phyloP scores from a whole-genome alignment of 2,888 invertebrate species.

The Tuberolachnus salignus region DNA sequence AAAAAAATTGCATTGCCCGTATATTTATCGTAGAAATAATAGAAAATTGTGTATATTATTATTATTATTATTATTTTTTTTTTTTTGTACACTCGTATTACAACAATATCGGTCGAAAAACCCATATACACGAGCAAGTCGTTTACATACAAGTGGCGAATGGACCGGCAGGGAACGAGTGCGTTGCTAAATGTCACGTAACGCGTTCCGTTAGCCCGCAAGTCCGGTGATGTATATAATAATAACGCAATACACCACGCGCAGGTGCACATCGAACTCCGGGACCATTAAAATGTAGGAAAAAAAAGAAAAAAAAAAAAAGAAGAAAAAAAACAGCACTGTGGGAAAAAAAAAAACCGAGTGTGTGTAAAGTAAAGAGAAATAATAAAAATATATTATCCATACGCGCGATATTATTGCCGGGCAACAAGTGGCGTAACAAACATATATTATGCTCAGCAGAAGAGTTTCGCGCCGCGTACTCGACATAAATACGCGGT shows the following conservation, averaged over 20 bases:
- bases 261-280: constrained; percentile 40
- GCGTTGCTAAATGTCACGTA: constrained; percentile 49
- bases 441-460: not conserved
- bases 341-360: constrained; percentile 30
- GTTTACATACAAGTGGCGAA: constrained; percentile 10
- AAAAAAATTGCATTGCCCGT: too few species aligned
- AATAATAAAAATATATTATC: not conserved
- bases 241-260: not conserved
- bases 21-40: too few species aligned
- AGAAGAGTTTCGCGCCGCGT: not conserved
- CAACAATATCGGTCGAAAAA: constrained; percentile 18
- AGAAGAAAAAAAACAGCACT: constrained; percentile 22
- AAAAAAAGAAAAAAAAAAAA: too few species aligned
- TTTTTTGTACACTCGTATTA: too few species aligned
- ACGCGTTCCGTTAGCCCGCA: constrained; percentile 42
- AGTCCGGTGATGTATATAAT: constrained; percentile 17
- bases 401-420: constrained; percentile 22
- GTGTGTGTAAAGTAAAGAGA: too few species aligned
- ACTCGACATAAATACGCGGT: constrained; percentile 12
- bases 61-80: not conserved
- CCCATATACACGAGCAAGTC: not conserved
- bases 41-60: not conserved
- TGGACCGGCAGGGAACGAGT: constrained; percentile 38
- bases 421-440: not conserved
- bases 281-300: constrained; percentile 40